Percentiles rank a stretch among this genome's conserved stretches.
phyloP scores from a whole-genome alignment of 2,797 vertebrate species.

The Thalassophryne amazonica region DNA sequence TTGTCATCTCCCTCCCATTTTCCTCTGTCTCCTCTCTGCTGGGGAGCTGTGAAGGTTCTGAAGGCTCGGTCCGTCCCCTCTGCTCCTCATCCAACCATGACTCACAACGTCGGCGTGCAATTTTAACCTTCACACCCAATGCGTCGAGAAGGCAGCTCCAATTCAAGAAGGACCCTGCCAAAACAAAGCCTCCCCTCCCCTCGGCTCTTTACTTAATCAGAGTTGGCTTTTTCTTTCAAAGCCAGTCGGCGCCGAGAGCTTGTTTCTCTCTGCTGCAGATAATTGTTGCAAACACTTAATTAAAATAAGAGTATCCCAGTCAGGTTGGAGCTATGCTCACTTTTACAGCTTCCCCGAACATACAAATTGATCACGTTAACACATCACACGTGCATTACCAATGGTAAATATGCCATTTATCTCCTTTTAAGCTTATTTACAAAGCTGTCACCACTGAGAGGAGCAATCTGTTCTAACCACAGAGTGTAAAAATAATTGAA shows the following conservation, averaged over 20 bases:
- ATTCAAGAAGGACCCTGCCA: slow-evolving; percentile 17
- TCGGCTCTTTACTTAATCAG: slow-evolving; percentile 6
- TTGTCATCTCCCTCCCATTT: slow-evolving; percentile 34
- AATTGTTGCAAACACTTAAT: slow-evolving; percentile 38
- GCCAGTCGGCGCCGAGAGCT: slow-evolving; percentile 12
- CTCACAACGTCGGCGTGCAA: slow-evolving; percentile 8
- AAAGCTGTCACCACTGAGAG: slow-evolving; percentile 16
- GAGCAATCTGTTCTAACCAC: slow-evolving; percentile 35
- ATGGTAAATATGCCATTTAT: slow-evolving; percentile 10
- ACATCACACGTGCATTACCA: slow-evolving; percentile 16
- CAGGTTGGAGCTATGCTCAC: not conserved
- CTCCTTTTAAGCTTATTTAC: slow-evolving; percentile 25
- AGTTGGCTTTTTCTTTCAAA: slow-evolving; percentile 9
- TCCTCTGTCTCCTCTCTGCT: slow-evolving; percentile 12
- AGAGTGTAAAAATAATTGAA: no score
- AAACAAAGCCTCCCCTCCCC: not conserved
- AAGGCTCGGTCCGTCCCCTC: slow-evolving; percentile 20
- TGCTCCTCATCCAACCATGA: not conserved
- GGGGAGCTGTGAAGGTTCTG: slow-evolving; percentile 40
- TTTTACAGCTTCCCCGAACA: no score
- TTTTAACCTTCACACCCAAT: slow-evolving; percentile 27
- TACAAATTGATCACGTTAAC: slow-evolving; percentile 15
- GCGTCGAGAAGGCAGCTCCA: not conserved
- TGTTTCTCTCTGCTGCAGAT: slow-evolving; percentile 30
- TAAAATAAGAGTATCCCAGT: not conserved